Conservation (phyloP, 1,140 invertebrate genomes). For the Colletes latitarsis region DNA sequence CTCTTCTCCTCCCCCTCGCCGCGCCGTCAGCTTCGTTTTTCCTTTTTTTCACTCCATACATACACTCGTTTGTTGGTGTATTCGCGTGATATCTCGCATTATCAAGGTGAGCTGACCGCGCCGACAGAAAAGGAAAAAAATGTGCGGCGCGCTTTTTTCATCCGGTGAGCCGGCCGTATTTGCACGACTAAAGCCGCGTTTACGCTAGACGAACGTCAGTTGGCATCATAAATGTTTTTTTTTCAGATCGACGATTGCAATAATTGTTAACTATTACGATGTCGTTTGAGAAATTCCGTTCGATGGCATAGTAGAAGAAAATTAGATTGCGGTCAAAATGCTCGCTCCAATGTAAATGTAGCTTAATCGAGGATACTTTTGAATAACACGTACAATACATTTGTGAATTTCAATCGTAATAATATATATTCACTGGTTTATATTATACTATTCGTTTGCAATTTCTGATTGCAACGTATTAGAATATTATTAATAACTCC, state of each 20-base stretch:
- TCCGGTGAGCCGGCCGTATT: conserved; percentile 35
- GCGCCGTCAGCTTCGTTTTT: conserved; percentile 24
- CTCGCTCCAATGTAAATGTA: no score
- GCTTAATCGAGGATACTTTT: no score
- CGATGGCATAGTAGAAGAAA: neutral
- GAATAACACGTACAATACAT: no score
- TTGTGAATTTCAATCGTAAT: no score
- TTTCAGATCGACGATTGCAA: neutral
- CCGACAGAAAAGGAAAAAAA: conserved; percentile 24
- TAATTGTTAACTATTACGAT: neutral
- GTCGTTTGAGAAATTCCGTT: neutral
- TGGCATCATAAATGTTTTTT: neutral
- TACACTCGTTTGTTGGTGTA: conserved; percentile 47
- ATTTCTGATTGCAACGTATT: no score
- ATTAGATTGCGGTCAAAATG: neutral
- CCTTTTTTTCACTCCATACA: conserved; percentile 33
- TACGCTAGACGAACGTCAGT: neutral
- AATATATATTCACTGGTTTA: no score
- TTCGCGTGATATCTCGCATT: conserved; percentile 68
- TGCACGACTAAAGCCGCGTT: conserved; percentile 21
- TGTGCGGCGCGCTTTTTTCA: conserved; percentile 51
- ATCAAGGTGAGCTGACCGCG: conserved; percentile 67
- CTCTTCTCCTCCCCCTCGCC: conserved; percentile 43
- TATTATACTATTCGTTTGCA: no score
- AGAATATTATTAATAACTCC: no score